These are phyloP conservation scores for Agrilus planipennis DNA, from an alignment of 1,140 invertebrate species.

Conservation along the genomic window DNA sequence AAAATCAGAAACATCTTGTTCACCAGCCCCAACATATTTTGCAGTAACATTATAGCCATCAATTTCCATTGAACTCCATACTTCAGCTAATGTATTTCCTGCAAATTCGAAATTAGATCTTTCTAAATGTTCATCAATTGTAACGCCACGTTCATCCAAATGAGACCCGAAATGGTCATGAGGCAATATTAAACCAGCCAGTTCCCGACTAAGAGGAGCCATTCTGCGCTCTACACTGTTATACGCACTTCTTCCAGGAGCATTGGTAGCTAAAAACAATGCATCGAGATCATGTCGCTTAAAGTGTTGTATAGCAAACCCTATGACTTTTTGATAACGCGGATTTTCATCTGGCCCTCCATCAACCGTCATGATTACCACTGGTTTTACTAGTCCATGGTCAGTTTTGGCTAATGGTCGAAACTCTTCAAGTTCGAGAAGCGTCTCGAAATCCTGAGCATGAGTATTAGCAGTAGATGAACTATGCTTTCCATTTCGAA, in stretches of 20 bases:
- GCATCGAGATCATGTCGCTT: slow-evolving; percentile 1
- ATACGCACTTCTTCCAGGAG: slow-evolving; percentile 1
- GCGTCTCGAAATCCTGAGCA: slow-evolving; percentile 18
- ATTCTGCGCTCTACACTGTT: background rate
- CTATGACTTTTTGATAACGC: slow-evolving; percentile 29
- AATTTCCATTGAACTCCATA: too few species aligned
- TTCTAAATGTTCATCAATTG: slow-evolving; percentile 29
- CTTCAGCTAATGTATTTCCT: too few species aligned
- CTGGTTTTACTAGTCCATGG: too few species aligned
- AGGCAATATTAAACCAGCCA: background rate
- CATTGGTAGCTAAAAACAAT: slow-evolving; percentile 1
- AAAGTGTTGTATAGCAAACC: slow-evolving; percentile 10
- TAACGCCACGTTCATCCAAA: background rate
- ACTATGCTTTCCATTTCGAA: slow-evolving; percentile 22
- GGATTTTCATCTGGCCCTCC: slow-evolving; percentile 25
- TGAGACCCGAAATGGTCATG: background rate
- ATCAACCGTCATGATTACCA: slow-evolving; percentile 27
- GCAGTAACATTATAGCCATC: slow-evolving; percentile 5
- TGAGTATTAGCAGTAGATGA: slow-evolving; percentile 12
- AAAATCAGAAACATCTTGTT: too few species aligned
- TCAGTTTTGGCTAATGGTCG: slow-evolving; percentile 18
- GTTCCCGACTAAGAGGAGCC: background rate
- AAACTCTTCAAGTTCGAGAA: slow-evolving; percentile 15
- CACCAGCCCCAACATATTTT: slow-evolving; percentile 8
- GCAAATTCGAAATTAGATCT: slow-evolving; percentile 16